phyloP scores from a whole-genome alignment of 1,140 invertebrate genomes.

The Nomia melanderi region DNA sequence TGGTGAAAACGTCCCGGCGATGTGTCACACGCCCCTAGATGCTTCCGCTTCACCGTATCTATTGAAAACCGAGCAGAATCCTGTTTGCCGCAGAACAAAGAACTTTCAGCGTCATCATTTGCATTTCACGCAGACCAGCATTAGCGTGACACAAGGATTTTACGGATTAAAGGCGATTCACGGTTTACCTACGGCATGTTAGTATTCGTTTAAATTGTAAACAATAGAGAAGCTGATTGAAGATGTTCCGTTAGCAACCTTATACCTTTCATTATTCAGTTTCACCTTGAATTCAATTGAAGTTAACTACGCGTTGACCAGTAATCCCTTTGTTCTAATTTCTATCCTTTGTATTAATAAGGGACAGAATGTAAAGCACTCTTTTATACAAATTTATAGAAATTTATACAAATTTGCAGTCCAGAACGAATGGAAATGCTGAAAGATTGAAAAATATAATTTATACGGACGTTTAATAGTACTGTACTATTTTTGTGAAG shows the following conservation, averaged over 20 bases:
- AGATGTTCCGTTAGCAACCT: neutral
- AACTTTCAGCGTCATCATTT: constrained; percentile 83
- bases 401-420: constrained; percentile 1
- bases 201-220: constrained; percentile 14
- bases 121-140: constrained; percentile 74
- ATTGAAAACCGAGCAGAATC: constrained; percentile 23
- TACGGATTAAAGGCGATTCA: constrained; percentile 65
- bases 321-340: neutral
- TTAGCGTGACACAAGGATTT: constrained; percentile 75
- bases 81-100: constrained; percentile 32
- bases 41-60: constrained; percentile 10
- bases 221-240: too few species aligned
- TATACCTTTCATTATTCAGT: neutral
- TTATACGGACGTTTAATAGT: neutral
- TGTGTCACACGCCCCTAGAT: constrained; percentile 28
- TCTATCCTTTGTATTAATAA: neutral
- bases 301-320: too few species aligned
- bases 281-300: neutral
- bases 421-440: too few species aligned
- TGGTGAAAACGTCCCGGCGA: constrained; percentile 29
- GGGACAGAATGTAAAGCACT: neutral
- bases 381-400: neutral
- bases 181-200: constrained; percentile 56
- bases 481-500: neutral
- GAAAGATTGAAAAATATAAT: neutral